phyloP scores from a whole-genome alignment of 2,888 invertebrate genomes.

The Leistus spinibarbis region DNA sequence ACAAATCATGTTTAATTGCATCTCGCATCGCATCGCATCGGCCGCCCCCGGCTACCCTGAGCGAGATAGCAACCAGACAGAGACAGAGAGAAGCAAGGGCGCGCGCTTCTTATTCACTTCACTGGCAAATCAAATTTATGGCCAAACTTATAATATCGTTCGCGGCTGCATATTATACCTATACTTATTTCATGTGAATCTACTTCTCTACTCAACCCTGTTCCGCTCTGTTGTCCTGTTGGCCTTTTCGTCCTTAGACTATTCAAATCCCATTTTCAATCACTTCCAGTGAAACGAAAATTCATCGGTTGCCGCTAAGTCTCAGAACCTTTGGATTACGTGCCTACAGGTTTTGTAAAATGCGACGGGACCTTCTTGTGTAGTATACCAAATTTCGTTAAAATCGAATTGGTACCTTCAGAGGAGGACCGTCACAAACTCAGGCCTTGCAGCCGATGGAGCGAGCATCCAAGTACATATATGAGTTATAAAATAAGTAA shows the following conservation, averaged over 20 bases:
- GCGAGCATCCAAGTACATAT: too few relatives aligned
- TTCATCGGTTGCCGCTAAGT: too few relatives aligned
- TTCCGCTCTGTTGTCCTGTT: background rate
- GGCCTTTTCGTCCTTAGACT: background rate
- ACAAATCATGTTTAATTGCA: conserved; percentile 61
- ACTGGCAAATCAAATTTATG: conserved; percentile 59
- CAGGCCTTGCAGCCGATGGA: too few relatives aligned
- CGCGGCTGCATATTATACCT: conserved; percentile 46
- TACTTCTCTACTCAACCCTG: background rate
- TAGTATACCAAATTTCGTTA: too few relatives aligned
- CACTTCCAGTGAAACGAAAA: too few relatives aligned
- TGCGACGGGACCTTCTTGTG: too few relatives aligned
- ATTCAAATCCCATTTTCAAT: too few relatives aligned
- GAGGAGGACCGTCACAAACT: too few relatives aligned
- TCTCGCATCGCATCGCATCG: conserved; percentile 40
- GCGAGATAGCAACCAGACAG: background rate
- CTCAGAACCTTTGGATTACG: too few relatives aligned
- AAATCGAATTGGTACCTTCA: too few relatives aligned
- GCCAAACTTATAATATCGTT: conserved; percentile 58
- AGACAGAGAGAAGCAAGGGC: background rate
- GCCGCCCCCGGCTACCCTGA: conserved; percentile 29
- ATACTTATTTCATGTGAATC: conserved; percentile 11
- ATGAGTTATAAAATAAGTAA: too few relatives aligned
- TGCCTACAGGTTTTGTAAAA: too few relatives aligned
- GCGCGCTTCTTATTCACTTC: conserved; percentile 50